Percentiles rank a stretch among this genome's conserved stretches.
Conservation (phyloP, 2,113 vertebrate genomes). For the Procavia capensis region DNA sequence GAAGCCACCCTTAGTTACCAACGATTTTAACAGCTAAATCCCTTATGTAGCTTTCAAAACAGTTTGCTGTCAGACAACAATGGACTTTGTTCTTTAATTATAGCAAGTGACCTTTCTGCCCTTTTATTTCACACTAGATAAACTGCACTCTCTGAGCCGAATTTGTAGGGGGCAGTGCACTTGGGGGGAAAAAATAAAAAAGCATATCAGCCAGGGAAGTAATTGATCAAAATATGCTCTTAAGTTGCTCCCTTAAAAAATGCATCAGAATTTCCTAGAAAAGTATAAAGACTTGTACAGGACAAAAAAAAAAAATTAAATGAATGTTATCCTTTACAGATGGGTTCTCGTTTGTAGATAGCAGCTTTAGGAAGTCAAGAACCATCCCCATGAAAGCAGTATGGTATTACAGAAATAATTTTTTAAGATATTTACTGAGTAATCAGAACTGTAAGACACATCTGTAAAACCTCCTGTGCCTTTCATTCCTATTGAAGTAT, state of each 20-base stretch:
- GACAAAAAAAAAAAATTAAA: conserved; percentile 60
- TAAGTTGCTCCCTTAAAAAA: conserved; percentile 78
- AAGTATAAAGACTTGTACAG: conserved; percentile 41
- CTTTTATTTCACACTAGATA: conserved; percentile 87
- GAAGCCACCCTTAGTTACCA: conserved; percentile 85
- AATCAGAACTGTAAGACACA: conserved; percentile 13
- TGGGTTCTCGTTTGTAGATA: conserved; percentile 71
- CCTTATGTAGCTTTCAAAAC: conserved; percentile 89
- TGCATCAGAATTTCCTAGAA: conserved; percentile 51
- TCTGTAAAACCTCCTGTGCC: conserved; percentile 15
- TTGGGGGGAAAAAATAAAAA: background rate
- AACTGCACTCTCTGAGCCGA: conserved; percentile 82
- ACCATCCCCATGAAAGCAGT: conserved; percentile 64
- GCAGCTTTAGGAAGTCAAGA: conserved; percentile 68
- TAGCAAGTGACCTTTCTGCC: conserved; percentile 86
- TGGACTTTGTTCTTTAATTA: conserved; percentile 91
- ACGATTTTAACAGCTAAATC: conserved; percentile 88
- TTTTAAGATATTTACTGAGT: background rate
- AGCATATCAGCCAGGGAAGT: conserved; percentile 74
- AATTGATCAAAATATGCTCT: conserved; percentile 84
- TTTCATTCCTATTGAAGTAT: conserved; percentile 39
- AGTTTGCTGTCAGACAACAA: conserved; percentile 88
- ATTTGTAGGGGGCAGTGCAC: conserved; percentile 64
- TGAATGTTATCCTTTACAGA: conserved; percentile 60
- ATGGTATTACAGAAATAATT: conserved; percentile 50